A percentile compares a stretch with the other conserved stretches of the same genome.
phyloP scores from a whole-genome alignment of 2,888 invertebrate genomes.

The Yponomeuta evonymella region DNA sequence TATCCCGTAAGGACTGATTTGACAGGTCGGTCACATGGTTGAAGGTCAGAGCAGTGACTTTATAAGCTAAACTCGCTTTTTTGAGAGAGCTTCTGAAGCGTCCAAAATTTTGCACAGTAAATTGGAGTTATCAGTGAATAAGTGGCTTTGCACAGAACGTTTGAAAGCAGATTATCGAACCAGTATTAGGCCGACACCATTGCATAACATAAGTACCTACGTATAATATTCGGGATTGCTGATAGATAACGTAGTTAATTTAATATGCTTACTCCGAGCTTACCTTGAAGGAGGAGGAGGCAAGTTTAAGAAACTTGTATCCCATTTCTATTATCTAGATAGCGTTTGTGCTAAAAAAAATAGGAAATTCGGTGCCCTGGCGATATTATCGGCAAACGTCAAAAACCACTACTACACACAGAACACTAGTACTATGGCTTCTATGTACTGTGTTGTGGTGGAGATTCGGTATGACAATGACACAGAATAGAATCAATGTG shows the following conservation, averaged over 20 bases:
- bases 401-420: slow-evolving; percentile 5
- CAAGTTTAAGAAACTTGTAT: slow-evolving; percentile 61
- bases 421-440: no score
- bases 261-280: slow-evolving; percentile 26
- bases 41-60: slow-evolving; percentile 47
- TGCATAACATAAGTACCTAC: slow-evolving; percentile 50
- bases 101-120: background rate
- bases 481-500: background rate
- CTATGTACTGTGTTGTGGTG: no score
- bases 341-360: slow-evolving; percentile 27
- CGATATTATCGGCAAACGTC: slow-evolving; percentile 25
- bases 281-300: slow-evolving; percentile 61
- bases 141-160: background rate
- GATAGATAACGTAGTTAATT: background rate
- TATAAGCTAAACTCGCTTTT: background rate
- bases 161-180: background rate
- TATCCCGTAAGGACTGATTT: slow-evolving; percentile 25
- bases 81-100: background rate
- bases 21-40: slow-evolving; percentile 56
- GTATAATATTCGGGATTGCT: slow-evolving; percentile 26
- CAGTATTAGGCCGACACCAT: slow-evolving; percentile 28
- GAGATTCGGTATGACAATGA: background rate
- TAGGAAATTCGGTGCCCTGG: slow-evolving; percentile 43
- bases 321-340: slow-evolving; percentile 47
- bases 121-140: slow-evolving; percentile 16